phyloP scores from a whole-genome alignment of 2,797 vertebrate genomes.

The Kryptopterus vitreolus region DNA sequence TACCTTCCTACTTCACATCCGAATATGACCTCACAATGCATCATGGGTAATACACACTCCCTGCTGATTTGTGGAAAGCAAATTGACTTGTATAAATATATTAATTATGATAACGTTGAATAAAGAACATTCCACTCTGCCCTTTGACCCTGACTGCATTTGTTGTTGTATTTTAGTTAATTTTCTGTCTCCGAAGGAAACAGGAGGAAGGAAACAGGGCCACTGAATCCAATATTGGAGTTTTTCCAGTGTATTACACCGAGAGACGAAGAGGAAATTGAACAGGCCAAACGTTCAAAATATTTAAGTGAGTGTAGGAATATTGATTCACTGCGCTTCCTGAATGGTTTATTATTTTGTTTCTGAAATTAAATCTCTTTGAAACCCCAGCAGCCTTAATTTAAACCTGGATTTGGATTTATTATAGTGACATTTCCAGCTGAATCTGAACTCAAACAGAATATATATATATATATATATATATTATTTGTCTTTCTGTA shows the following conservation, averaged over 20 bases:
- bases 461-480: too few relatives aligned
- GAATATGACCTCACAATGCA: neutral
- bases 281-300: conserved; percentile 26
- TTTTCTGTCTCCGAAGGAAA: conserved; percentile 36
- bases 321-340: conserved; percentile 22
- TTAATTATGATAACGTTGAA: conserved; percentile 4
- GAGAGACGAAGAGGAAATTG: conserved; percentile 18
- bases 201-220: neutral
- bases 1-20: neutral
- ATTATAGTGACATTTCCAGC: neutral
- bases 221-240: conserved; percentile 24
- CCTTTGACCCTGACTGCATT: conserved; percentile 20
- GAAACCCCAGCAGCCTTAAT: neutral
- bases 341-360: conserved; percentile 20
- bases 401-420: neutral
- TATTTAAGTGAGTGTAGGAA: conserved; percentile 25
- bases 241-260: conserved; percentile 21
- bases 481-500: too few relatives aligned
- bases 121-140: neutral
- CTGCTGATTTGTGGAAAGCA: neutral
- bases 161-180: conserved; percentile 21
- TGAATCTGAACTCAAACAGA: neutral
- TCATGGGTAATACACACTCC: neutral
- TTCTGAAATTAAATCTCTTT: conserved; percentile 11
- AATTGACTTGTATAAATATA: conserved; percentile 15